A percentile compares a stretch with the other conserved stretches of the same genome.
phyloP scores from a whole-genome alignment of 2,797 vertebrate species.

The Poecilia velifera region DNA sequence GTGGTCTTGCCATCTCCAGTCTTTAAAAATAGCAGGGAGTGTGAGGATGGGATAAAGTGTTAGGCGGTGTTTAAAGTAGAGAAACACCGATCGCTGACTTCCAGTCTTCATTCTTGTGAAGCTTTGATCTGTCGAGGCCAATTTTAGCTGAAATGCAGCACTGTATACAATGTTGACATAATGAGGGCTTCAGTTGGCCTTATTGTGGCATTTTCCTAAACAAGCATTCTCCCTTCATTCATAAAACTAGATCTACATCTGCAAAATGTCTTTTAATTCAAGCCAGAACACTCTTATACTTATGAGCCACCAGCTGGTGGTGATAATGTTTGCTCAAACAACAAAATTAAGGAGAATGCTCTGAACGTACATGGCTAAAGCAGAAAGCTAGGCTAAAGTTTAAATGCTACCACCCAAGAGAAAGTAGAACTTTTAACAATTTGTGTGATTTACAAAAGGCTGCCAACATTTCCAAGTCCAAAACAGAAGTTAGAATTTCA shows the following conservation, averaged over 20 bases:
- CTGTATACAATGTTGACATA: not conserved
- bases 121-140: not conserved
- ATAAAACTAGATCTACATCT: not conserved
- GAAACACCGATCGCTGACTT: not conserved
- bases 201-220: not conserved
- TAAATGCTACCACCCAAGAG: not conserved
- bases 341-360: not conserved
- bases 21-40: slow-evolving; percentile 27
- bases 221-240: not conserved
- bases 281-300: not conserved
- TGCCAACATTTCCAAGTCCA: not conserved
- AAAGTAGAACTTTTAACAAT: not conserved
- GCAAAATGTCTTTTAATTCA: not conserved
- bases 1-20: slow-evolving; percentile 1
- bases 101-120: not conserved
- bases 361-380: not conserved
- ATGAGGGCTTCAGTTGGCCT: not conserved
- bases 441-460: not conserved
- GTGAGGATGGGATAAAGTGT: not conserved
- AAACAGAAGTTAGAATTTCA: not conserved
- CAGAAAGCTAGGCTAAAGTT: not conserved
- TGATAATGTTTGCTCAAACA: not conserved
- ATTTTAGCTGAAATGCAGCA: not conserved
- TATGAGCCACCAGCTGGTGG: not conserved
- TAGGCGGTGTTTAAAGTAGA: not conserved